Evolutionary conservation across 2,888 invertebrate species (phyloP).

Genomic region (Lathronympha strigana): DNA sequence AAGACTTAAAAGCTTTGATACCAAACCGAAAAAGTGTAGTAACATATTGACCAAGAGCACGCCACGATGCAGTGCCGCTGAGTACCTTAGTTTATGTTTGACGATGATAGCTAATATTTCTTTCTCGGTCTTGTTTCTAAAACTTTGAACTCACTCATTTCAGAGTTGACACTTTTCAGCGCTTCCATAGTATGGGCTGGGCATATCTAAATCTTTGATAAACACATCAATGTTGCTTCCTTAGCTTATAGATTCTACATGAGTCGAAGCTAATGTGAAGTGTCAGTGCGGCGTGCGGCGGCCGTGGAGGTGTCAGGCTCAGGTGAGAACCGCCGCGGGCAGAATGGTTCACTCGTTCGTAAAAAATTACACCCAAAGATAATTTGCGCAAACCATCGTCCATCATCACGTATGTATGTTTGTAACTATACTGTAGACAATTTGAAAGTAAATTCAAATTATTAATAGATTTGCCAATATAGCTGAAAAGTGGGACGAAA

Average conservation of each 20-base stretch:
- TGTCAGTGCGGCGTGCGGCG: slow-evolving; percentile 59
- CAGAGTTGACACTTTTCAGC: no score
- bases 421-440: background rate
- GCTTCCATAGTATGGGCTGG: no score
- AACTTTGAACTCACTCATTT: no score
- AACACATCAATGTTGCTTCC: background rate
- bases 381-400: slow-evolving; percentile 48
- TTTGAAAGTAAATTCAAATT: background rate
- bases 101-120: no score
- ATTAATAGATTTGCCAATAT: background rate
- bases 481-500: no score
- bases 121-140: no score
- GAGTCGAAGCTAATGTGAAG: slow-evolving; percentile 53
- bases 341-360: slow-evolving; percentile 55
- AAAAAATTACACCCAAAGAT: slow-evolving; percentile 62
- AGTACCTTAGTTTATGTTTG: no score
- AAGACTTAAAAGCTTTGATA: no score
- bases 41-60: no score
- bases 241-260: background rate
- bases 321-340: slow-evolving; percentile 71
- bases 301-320: slow-evolving; percentile 58
- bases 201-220: no score
- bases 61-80: no score
- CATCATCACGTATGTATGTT: slow-evolving; percentile 35
- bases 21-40: no score